Evolutionary conservation across 1,140 invertebrate species (phyloP).

Genomic region (Brachionus rubens): DNA sequence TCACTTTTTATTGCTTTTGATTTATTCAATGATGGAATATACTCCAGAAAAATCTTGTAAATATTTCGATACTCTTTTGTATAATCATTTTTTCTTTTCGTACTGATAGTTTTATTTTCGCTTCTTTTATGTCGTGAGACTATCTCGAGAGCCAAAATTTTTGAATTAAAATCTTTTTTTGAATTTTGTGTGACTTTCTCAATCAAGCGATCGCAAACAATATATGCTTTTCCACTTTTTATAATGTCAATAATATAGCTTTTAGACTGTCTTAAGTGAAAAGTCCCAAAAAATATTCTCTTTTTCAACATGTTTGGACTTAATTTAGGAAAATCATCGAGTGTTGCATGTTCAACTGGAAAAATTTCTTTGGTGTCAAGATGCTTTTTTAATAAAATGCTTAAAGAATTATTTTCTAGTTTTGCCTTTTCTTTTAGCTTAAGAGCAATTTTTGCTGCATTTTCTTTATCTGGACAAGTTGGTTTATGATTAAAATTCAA

Average conservation of each 20-base stretch:
- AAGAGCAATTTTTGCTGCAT: too few relatives aligned
- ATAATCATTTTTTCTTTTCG: background rate
- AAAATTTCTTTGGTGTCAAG: background rate
- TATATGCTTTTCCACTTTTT: background rate
- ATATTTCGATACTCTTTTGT: background rate
- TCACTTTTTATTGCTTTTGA: background rate
- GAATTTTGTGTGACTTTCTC: too few relatives aligned
- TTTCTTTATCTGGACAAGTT: too few relatives aligned
- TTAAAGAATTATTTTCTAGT: background rate
- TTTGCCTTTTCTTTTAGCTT: too few relatives aligned
- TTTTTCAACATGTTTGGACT: background rate
- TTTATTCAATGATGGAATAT: background rate
- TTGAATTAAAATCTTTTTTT: background rate
- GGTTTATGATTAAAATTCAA: too few relatives aligned
- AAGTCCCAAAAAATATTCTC: background rate
- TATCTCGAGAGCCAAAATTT: background rate
- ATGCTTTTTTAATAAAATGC: background rate
- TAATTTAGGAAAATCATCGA: conserved; percentile 6
- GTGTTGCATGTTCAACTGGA: background rate
- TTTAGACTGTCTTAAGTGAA: background rate
- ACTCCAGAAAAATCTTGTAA: background rate
- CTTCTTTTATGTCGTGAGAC: background rate
- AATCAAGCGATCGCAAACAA: background rate
- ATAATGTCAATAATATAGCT: background rate
- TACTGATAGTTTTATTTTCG: background rate